Evolutionary conservation across 2,113 vertebrate species (phyloP), one percentile per base, ranked within the genome.

Genomic region (Forbesichthys papilliferus): DNA sequence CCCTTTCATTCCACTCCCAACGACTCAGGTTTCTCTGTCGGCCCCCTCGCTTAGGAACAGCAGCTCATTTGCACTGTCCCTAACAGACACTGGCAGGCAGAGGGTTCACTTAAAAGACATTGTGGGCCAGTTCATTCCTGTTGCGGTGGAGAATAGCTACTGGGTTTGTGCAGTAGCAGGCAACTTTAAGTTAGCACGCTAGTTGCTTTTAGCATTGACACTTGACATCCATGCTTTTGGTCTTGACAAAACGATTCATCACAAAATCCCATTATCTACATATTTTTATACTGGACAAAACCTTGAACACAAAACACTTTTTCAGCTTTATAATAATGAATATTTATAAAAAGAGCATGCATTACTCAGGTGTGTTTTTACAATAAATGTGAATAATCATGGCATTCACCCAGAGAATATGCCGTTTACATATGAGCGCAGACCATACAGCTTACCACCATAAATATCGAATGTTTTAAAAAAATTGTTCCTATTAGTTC

Each of bases 211-310:
- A 14, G 49, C 49, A 14, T 14, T 52, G 95, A 98, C 95, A 96
- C 93, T 94, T 96, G 95, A 97, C 94, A 96, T 94, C 94, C 94
- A 94, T 95, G 95, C 94, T 94, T 97, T 99, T 99, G 97, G 95
- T 99, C 96, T 96, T 97, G 94, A 97, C 93, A 94, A 95, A 92
- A 94, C 80, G 51, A 82, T 91, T 93, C 82, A 94, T 91, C 94
- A 94, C 92, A 96, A 92, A 92, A 90, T 80, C 82, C 87, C 90
- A 78, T 92, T 97, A 98, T 98, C 95, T 98, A 96, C 95, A 98
- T 92, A 94, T 96, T 95, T 96, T 94, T 96, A 94, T 95, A 95
- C 75, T 81, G 79, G 89, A 86, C 83, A 84, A 88, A 89, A 86
- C 80, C 69, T 85, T 77, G 68, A 92, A 90, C 90, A 87, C 90